Conservation (phyloP, 2,113 vertebrate species). For the Penelope pileata region DNA sequence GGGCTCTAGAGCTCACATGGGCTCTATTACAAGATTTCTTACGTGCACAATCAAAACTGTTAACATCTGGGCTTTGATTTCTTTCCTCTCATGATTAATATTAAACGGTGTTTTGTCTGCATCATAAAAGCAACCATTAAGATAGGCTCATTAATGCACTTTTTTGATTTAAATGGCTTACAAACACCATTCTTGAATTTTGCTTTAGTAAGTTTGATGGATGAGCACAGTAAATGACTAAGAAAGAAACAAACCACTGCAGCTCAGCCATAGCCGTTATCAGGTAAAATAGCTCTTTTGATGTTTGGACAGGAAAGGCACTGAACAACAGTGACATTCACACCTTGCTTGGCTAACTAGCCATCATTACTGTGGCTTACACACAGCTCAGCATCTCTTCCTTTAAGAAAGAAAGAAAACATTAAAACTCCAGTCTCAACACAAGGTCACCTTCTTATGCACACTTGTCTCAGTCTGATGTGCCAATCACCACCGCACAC, state of each 20-base stretch:
- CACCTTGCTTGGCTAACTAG: neutral
- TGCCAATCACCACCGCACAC: neutral
- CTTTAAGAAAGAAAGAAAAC: neutral
- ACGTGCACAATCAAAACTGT: neutral
- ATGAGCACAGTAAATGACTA: neutral
- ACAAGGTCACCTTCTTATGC: neutral
- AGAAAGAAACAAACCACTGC: neutral
- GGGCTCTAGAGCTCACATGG: neutral
- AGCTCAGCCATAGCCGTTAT: neutral
- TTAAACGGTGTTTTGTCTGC: neutral
- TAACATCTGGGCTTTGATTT: neutral
- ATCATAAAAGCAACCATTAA: slow-evolving; percentile 1
- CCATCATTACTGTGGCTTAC: neutral
- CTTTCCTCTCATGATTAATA: neutral
- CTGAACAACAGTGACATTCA: neutral
- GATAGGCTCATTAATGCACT: neutral
- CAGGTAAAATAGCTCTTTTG: neutral
- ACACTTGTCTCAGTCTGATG: neutral
- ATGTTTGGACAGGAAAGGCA: neutral
- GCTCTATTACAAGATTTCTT: neutral
- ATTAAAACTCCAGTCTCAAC: neutral
- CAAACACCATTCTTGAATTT: slow-evolving; percentile 6
- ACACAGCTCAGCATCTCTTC: neutral
- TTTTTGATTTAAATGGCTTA: slow-evolving; percentile 19
- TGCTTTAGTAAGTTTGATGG: neutral